Evolutionary conservation across 2,797 vertebrate genomes (phyloP).

Genomic region (Amblyopsis hoosieri): DNA sequence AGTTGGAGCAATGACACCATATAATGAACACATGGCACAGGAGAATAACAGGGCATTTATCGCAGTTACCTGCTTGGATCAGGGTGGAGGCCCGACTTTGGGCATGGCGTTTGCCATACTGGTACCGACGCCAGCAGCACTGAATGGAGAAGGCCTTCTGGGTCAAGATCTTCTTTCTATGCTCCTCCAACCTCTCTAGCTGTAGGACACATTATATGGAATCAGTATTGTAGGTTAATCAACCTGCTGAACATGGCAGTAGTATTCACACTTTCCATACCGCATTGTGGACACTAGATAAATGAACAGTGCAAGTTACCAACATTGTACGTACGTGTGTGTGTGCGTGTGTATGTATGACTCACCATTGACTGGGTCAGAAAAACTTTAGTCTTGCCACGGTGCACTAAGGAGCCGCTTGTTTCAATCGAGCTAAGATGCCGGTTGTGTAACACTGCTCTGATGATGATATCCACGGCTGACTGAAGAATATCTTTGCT

Average conservation of each 20-base stretch:
- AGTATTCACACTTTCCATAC: no score
- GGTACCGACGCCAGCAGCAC: slow-evolving; percentile 85
- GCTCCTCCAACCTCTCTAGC: slow-evolving; percentile 87
- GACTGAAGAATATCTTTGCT: slow-evolving; percentile 21
- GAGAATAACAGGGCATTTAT: slow-evolving; percentile 19
- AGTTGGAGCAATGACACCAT: slow-evolving; percentile 13
- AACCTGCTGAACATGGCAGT: no score
- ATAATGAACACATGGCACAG: not conserved
- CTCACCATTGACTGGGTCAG: slow-evolving; percentile 86
- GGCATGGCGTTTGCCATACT: slow-evolving; percentile 59
- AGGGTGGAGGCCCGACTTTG: slow-evolving; percentile 74
- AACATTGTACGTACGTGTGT: not conserved
- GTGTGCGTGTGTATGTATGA: not conserved
- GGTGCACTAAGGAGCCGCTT: slow-evolving; percentile 71
- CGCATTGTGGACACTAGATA: no score
- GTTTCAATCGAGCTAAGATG: slow-evolving; percentile 33
- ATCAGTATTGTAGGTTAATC: not conserved
- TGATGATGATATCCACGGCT: slow-evolving; percentile 76
- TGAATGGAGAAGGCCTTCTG: slow-evolving; percentile 86
- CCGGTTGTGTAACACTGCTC: slow-evolving; percentile 37
- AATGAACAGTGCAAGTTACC: not conserved
- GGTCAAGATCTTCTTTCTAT: slow-evolving; percentile 77
- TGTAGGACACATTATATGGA: slow-evolving; percentile 51
- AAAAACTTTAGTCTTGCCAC: slow-evolving; percentile 93
- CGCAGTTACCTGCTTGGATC: slow-evolving; percentile 90